Evolutionary conservation across 2,113 vertebrate genomes (phyloP).

Genomic region (Osmerus mordax): DNA sequence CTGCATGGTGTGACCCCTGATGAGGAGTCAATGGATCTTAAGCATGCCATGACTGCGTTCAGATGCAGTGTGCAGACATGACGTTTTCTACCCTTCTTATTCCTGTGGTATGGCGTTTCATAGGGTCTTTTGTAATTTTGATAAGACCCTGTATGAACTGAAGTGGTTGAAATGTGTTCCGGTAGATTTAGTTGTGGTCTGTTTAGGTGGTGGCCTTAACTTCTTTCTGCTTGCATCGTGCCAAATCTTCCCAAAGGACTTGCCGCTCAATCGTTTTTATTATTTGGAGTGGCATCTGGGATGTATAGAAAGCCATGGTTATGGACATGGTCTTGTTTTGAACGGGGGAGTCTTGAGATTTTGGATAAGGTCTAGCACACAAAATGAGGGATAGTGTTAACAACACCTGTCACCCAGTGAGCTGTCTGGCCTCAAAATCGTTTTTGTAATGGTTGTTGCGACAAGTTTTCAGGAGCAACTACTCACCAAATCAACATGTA

Average conservation of each 20-base stretch:
- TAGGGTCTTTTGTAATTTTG: constrained; percentile 1
- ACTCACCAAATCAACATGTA: constrained; percentile 1
- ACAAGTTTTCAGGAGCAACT: background rate
- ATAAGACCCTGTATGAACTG: background rate
- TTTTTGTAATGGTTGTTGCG: background rate
- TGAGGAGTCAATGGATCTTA: constrained; percentile 5
- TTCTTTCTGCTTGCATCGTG: background rate
- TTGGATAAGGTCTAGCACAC: too few species aligned
- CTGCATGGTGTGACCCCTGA: constrained; percentile 43
- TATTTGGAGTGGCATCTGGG: constrained; percentile 25
- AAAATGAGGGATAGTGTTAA: too few species aligned
- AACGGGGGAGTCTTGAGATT: constrained; percentile 9
- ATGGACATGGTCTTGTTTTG: constrained; percentile 19
- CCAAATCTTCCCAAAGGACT: background rate
- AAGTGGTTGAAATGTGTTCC: background rate
- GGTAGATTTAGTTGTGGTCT: background rate
- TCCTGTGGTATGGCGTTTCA: background rate
- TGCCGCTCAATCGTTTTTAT: background rate
- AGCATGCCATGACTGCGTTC: constrained; percentile 33
- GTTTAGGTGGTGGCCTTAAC: constrained; percentile 10
- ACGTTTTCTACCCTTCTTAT: constrained; percentile 12
- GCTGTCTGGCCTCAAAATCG: background rate
- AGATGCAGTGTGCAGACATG: constrained; percentile 1
- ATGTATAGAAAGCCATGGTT: constrained; percentile 21
- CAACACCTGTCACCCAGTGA: background rate